Percentiles rank a stretch among this genome's conserved stretches.
Evolutionary conservation across 2,113 vertebrate species (phyloP).

Genomic region (Gadus chalcogrammus): DNA sequence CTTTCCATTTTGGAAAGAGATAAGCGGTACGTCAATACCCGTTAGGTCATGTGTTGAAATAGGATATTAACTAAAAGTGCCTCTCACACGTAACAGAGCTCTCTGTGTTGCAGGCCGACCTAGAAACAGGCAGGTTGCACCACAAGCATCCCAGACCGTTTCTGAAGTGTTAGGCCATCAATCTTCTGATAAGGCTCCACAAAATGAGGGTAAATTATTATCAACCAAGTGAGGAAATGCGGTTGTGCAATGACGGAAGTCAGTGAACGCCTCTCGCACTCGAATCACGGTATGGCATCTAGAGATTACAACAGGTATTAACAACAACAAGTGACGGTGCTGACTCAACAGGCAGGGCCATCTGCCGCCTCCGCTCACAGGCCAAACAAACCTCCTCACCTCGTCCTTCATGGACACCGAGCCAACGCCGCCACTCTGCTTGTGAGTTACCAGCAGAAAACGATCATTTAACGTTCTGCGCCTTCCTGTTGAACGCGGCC

Average conservation of each 20-base stretch:
- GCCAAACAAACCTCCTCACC: neutral
- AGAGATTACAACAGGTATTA: conserved; percentile 20
- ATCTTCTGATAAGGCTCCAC: too few species aligned
- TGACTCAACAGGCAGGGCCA: conserved; percentile 2
- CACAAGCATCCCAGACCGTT: too few species aligned
- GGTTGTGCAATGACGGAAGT: conserved; percentile 1
- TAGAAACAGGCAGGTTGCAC: too few species aligned
- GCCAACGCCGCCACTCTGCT: neutral
- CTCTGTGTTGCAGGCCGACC: too few species aligned
- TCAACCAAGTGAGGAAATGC: neutral
- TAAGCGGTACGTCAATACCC: too few species aligned
- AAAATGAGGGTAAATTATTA: too few species aligned
- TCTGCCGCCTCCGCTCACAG: conserved; percentile 8
- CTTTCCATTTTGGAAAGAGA: too few species aligned
- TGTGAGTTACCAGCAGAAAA: conserved; percentile 20
- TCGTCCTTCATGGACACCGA: conserved; percentile 23
- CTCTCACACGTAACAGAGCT: too few species aligned
- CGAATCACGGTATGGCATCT: conserved; percentile 13
- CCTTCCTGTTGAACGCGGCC: conserved; percentile 14
- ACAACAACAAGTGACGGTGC: neutral
- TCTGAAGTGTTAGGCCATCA: too few species aligned
- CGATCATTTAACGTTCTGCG: conserved; percentile 34
- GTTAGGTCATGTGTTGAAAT: too few species aligned
- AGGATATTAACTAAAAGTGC: too few species aligned
- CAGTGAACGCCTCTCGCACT: conserved; percentile 10